These are phyloP conservation scores for Minunthozetes semirufus DNA, from an alignment of 2,888 invertebrate species.

Conservation along the genomic window DNA sequence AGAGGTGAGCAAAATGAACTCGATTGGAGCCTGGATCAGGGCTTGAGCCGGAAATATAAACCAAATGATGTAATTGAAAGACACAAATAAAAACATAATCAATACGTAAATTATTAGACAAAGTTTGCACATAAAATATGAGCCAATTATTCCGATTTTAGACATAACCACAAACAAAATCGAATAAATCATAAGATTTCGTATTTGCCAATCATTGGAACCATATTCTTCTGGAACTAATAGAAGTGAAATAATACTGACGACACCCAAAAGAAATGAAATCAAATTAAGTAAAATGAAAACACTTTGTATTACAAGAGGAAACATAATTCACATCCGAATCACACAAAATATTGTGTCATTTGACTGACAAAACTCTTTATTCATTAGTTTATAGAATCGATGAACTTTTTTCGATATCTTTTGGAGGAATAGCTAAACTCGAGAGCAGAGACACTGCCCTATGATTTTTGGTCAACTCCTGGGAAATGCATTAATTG, in stretches of 20 bases:
- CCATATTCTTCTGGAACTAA: slow-evolving; percentile 7
- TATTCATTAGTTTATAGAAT: not conserved
- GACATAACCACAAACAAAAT: slow-evolving; percentile 6
- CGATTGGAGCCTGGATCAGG: not conserved
- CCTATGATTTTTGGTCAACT: not conserved
- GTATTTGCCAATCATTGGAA: slow-evolving; percentile 8
- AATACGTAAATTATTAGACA: not conserved
- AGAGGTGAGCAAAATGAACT: slow-evolving; percentile 4
- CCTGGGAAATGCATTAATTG: not conserved
- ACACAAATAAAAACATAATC: not conserved
- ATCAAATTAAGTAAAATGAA: slow-evolving; percentile 15
- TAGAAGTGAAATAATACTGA: slow-evolving; percentile 11
- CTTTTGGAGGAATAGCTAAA: not conserved
- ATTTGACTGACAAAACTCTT: not conserved
- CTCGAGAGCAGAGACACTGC: not conserved
- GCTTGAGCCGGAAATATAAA: slow-evolving; percentile 1
- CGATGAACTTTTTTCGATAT: not conserved
- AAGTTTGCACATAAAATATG: slow-evolving; percentile 21
- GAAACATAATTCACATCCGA: slow-evolving; percentile 5
- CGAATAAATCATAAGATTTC: slow-evolving; percentile 16
- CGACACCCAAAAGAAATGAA: slow-evolving; percentile 10
- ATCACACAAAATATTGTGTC: too few relatives aligned
- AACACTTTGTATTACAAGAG: slow-evolving; percentile 13
- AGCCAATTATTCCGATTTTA: slow-evolving; percentile 17
- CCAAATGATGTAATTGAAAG: not conserved